Evolutionary conservation across 2,888 invertebrate species (phyloP), one percentile per base, ranked within the genome.

Genomic region (Aphidius colemani): DNA sequence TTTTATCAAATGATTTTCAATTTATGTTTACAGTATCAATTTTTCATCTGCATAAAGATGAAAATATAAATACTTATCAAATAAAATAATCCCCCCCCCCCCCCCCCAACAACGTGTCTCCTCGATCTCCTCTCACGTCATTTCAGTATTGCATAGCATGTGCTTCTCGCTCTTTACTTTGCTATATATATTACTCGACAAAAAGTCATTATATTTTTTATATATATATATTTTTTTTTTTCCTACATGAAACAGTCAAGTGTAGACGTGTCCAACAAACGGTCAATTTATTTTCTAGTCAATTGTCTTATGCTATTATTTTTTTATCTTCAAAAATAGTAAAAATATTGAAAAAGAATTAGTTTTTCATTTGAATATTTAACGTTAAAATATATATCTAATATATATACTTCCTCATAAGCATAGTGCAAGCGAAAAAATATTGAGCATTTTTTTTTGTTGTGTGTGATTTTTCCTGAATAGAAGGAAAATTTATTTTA

Each of bases 211-310:
- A 66, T 66, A 18, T 18, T 18, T 66, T 68, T 66, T 70, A 58
- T 53, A 30, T 30, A 30, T 30, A 5, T 30, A 61, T 62, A 65
- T 70, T 66, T 67, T 79, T 78, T n/a, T 80, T 81, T 30, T 30
- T 30, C 30, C 3, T 30, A 30, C 30, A 30, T 30, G 5, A 30
- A 30, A 30, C 79, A 81, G 80, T 80, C 76, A 80, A 78, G 75
- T 73, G 74, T 75, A 73, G 77, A 72, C 75, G 73, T 73, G 74
- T 73, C 77, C 69, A 70, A 70, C 69, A 75, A 71, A 71, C 78
- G 70, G 75, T 76, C 70, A 67, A 64, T 18, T 18, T 18, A 18
- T 18, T 11, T 53, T 30, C 48, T 60, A 56, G 45, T 64, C 9
- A 10, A 44, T 48, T 53, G n/a, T 8, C 11, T 51, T 8, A n/a